Evolutionary conservation across 2,888 invertebrate species (phyloP), one percentile per base, ranked within the genome.

Genomic region (Brassicogethes aeneus): DNA sequence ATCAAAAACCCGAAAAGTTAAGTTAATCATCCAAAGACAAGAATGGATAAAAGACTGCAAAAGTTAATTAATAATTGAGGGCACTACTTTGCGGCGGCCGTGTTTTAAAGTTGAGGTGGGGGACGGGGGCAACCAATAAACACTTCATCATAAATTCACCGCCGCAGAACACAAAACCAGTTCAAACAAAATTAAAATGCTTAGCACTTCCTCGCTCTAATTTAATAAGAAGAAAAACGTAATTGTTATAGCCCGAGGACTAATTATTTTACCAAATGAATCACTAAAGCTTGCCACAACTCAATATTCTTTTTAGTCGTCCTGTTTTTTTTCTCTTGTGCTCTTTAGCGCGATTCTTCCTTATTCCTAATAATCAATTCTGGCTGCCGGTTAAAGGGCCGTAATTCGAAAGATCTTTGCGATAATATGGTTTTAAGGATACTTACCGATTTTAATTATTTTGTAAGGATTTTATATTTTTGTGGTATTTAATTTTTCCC

Each of bases 131-230:
- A 48, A 45, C 48, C 48, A 52, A 50, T 52, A 50, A 52, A 49
- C 56, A 56, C 54, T 54, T 54, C 54, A 55, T 58, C 55, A 56
- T 57, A 58, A 56, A 58, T 57, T 58, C 56, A 52, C 50, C 51
- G 47, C 53, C 50, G 51, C 52, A 43, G 47, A 52, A 50, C 48
- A 55, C 54, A 52, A 54, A 54, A 46, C 51, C 42, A 45, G 55
- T 43, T 50, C 52, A 60, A 61, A 61, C 60, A 61, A 63, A 62
- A 64, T 65, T 64, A 64, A 61, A 63, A 65, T 64, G 61, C 63
- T 60, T 55, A 56, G 57, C 61, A 60, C 62, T 64, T 59, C 58
- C 59, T 53, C 60, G 52, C 57, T 57, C 60, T 61, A 64, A 64
- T 64, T 64, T 60, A 61, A 64, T 64, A 64, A 65, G 61, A 54